phyloP scores from a whole-genome alignment of 2,113 vertebrate genomes.

The Aepyceros melampus region DNA sequence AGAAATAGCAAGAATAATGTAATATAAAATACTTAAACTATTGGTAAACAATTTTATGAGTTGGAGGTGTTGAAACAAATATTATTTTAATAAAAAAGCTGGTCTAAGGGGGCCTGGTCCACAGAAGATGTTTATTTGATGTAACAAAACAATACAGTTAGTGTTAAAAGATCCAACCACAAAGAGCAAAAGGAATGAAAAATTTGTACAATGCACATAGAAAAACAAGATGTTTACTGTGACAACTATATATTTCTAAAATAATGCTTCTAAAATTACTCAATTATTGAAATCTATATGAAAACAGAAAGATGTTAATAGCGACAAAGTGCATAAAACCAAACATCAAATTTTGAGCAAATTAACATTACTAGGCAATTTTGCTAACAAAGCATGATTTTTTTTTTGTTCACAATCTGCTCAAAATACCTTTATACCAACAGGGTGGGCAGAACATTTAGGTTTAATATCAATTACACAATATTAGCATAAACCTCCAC shows the following conservation, averaged over 20 bases:
- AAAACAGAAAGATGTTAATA: conserved; percentile 85
- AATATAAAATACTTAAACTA: conserved; percentile 46
- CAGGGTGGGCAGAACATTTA: conserved; percentile 84
- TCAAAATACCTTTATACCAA: conserved; percentile 85
- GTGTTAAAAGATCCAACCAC: conserved; percentile 93
- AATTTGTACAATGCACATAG: conserved; percentile 86
- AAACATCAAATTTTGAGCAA: conserved; percentile 86
- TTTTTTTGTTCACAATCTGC: conserved; percentile 79
- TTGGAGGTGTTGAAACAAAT: conserved; percentile 59
- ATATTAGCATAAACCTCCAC: conserved; percentile 85
- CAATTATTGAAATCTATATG: conserved; percentile 84
- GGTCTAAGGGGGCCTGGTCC: conserved; percentile 88
- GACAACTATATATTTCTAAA: conserved; percentile 83
- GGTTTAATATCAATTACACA: conserved; percentile 82
- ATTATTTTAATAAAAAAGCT: conserved; percentile 74
- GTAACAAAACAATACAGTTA: conserved; percentile 95
- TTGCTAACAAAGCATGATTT: conserved; percentile 82
- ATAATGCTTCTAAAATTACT: conserved; percentile 86
- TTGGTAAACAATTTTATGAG: conserved; percentile 48
- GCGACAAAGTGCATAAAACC: conserved; percentile 91
- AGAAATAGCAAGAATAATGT: conserved; percentile 21
- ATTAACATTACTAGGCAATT: conserved; percentile 82
- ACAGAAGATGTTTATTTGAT: conserved; percentile 93
- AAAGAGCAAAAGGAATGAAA: conserved; percentile 84
- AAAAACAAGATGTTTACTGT: conserved; percentile 82